A percentile compares a stretch with the other conserved stretches of the same genome.
Evolutionary conservation across 1,140 invertebrate genomes (phyloP).

Genomic region (Pectinophora gossypiella): DNA sequence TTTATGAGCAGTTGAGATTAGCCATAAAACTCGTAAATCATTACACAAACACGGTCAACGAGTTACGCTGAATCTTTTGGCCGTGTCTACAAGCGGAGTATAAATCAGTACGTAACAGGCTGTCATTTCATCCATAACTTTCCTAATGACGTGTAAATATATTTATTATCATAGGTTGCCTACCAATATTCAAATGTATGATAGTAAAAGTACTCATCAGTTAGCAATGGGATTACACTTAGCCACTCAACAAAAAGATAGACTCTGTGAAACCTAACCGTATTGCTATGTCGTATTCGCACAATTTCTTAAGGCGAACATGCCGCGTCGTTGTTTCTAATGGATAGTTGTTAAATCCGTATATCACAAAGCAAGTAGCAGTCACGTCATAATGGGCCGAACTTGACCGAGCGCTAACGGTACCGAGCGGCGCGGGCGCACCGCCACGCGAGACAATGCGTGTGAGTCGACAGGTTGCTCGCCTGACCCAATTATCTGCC

Average conservation of each 20-base stretch:
- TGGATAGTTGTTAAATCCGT: constrained; percentile 21
- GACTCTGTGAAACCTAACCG: too few species aligned
- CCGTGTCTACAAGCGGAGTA: too few species aligned
- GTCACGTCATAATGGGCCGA: constrained; percentile 42
- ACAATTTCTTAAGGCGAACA: not conserved
- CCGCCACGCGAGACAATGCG: constrained; percentile 55
- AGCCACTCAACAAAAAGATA: too few species aligned
- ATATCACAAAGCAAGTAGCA: constrained; percentile 34
- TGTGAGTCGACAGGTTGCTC: constrained; percentile 64
- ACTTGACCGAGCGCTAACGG: constrained; percentile 65
- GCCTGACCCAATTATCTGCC: constrained; percentile 62
- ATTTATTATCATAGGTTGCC: too few species aligned
- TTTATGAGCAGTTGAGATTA: not conserved
- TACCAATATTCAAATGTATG: too few species aligned
- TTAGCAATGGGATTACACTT: too few species aligned
- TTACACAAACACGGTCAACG: not conserved
- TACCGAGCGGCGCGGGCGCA: constrained; percentile 22
- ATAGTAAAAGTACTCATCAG: too few species aligned
- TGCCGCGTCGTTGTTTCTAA: not conserved
- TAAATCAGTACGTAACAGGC: too few species aligned
- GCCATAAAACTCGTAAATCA: not conserved
- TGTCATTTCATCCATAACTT: too few species aligned
- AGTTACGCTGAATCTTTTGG: too few species aligned
- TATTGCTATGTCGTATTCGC: too few species aligned
- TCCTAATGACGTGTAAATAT: too few species aligned